phyloP scores from a whole-genome alignment of 1,140 invertebrate species.

The Neotoxoptera formosana region DNA sequence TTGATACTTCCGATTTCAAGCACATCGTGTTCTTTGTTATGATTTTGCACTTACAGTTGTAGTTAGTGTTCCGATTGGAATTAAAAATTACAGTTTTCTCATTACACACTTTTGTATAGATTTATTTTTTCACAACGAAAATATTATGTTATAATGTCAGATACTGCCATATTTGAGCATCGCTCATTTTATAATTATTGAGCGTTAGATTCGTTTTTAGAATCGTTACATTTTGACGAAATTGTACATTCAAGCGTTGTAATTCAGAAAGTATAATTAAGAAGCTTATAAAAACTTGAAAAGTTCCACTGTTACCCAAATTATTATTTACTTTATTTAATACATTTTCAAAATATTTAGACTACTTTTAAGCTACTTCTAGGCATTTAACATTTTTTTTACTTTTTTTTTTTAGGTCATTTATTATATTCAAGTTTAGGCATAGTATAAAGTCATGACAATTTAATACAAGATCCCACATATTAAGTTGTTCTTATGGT shows the following conservation, averaged over 20 bases:
- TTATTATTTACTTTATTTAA: no score
- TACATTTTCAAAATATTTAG: no score
- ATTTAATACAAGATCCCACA: no score
- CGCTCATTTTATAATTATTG: background rate
- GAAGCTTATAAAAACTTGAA: no score
- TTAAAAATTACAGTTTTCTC: background rate
- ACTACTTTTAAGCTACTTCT: no score
- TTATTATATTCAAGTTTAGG: no score
- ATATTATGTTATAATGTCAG: background rate
- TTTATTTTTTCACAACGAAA: background rate
- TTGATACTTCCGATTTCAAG: background rate
- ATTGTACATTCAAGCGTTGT: background rate
- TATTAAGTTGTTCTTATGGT: no score
- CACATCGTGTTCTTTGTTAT: background rate
- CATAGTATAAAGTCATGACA: no score
- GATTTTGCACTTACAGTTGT: background rate
- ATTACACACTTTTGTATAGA: background rate
- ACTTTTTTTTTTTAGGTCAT: no score
- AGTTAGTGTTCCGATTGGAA: background rate
- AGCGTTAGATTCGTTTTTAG: background rate
- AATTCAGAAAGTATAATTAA: background rate
- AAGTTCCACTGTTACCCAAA: no score
- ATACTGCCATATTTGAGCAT: background rate
- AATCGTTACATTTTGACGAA: background rate
- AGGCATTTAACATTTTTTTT: no score